Percentiles rank a stretch among this genome's conserved stretches.
Conservation (phyloP, 2,797 vertebrate genomes). For the Tachyglossus aculeatus region DNA sequence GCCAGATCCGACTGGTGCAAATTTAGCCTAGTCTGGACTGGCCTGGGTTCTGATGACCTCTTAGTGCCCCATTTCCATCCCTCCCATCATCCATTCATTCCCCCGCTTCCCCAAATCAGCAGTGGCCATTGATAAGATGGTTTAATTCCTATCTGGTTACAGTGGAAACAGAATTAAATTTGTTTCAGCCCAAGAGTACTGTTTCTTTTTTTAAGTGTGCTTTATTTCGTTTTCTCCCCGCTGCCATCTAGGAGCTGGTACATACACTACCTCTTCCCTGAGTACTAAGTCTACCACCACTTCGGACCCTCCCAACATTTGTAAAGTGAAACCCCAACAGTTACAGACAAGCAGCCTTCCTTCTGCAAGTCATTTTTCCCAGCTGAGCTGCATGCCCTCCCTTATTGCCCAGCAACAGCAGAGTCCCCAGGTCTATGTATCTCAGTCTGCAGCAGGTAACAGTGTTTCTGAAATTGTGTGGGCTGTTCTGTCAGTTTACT, state of each 20-base stretch:
- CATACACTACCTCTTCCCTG: conserved; percentile 95
- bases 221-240: conserved; percentile 11
- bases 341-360: conserved; percentile 88
- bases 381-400: conserved; percentile 92
- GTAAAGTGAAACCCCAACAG: conserved; percentile 98
- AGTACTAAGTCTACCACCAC: conserved; percentile 95
- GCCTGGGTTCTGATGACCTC: too few relatives aligned
- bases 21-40: too few relatives aligned
- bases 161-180: too few relatives aligned
- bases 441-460: conserved; percentile 97
- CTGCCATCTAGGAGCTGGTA: conserved; percentile 83
- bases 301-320: conserved; percentile 97
- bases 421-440: conserved; percentile 95
- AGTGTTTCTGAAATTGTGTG: conserved; percentile 11
- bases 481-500: accelerated
- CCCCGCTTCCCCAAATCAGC: too few relatives aligned
- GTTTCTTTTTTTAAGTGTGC: too few relatives aligned
- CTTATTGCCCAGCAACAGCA: conserved; percentile 92
- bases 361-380: conserved; percentile 90
- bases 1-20: too few relatives aligned
- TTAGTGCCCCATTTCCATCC: too few relatives aligned
- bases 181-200: too few relatives aligned
- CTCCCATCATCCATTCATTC: too few relatives aligned
- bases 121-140: too few relatives aligned
- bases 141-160: too few relatives aligned